Conservation (phyloP, 2,797 vertebrate genomes). For the Enteromius trimaculatus region DNA sequence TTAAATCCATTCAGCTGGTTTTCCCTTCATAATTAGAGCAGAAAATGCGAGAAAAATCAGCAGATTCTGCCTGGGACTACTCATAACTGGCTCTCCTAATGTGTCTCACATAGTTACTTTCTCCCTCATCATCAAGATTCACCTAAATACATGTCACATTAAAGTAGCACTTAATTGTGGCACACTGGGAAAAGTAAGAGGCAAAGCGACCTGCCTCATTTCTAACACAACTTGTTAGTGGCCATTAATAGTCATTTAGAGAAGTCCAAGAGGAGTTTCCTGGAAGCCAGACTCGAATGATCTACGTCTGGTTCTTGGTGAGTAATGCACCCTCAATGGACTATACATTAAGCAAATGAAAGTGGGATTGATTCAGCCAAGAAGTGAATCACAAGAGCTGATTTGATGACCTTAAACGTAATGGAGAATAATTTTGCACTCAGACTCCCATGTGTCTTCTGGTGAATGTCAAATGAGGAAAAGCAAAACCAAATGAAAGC, state of each 20-base stretch:
- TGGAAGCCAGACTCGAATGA: slow-evolving; percentile 62
- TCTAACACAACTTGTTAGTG: slow-evolving; percentile 54
- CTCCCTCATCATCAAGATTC: slow-evolving; percentile 18
- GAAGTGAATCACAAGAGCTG: slow-evolving; percentile 59
- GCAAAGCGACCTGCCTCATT: slow-evolving; percentile 40
- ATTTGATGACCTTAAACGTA: slow-evolving; percentile 69
- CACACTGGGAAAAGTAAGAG: slow-evolving; percentile 32
- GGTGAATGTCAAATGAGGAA: slow-evolving; percentile 44
- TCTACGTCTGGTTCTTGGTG: slow-evolving; percentile 58
- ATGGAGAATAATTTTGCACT: slow-evolving; percentile 61
- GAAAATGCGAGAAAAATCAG: neutral
- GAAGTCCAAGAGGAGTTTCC: slow-evolving; percentile 57
- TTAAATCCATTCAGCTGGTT: neutral
- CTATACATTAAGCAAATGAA: slow-evolving; percentile 71
- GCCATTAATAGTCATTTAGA: slow-evolving; percentile 67
- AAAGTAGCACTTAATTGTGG: slow-evolving; percentile 48
- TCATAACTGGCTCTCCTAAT: slow-evolving; percentile 17
- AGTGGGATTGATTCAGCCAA: slow-evolving; percentile 66
- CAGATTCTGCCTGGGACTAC: slow-evolving; percentile 9
- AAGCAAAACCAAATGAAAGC: slow-evolving; percentile 19
- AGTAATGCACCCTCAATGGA: slow-evolving; percentile 66
- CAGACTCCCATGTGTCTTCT: slow-evolving; percentile 56
- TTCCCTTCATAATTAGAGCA: neutral
- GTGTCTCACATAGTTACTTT: neutral
- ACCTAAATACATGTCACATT: slow-evolving; percentile 37